Conservation (phyloP, 1,140 invertebrate species). For the Anagrus nilaparvatae region DNA sequence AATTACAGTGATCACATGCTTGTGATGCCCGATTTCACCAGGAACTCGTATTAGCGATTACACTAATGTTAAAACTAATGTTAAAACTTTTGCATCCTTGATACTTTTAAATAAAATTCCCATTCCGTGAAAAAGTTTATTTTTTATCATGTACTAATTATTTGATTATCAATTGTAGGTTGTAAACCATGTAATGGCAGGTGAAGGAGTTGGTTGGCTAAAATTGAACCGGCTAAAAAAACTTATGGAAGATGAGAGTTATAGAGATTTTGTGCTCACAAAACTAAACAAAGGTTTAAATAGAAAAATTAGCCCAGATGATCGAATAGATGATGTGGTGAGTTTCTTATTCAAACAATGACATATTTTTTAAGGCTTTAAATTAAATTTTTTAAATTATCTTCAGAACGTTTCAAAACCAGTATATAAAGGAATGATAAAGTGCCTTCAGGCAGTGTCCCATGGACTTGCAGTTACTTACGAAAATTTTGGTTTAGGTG, state of each 20-base stretch:
- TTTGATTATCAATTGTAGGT: constrained; percentile 46
- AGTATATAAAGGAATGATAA: constrained; percentile 95
- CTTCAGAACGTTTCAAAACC: constrained; percentile 72
- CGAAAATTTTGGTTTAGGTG: constrained; percentile 86
- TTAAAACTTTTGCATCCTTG: too few species aligned
- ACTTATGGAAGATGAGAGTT: constrained; percentile 98
- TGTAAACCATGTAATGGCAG: constrained; percentile 82
- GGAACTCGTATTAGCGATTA: not conserved
- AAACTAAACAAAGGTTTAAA: constrained; percentile 92
- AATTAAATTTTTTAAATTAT: not conserved
- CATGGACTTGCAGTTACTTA: constrained; percentile 88
- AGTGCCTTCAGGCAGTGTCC: constrained; percentile 79
- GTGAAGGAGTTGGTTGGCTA: constrained; percentile 95
- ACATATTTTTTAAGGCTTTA: not conserved
- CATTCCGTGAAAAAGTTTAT: constrained; percentile 1
- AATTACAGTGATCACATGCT: too few species aligned
- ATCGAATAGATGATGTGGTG: constrained; percentile 97
- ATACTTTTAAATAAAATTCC: constrained; percentile 1
- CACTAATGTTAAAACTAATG: too few species aligned
- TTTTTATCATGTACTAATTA: not conserved
- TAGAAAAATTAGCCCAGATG: constrained; percentile 86
- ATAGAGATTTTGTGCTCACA: constrained; percentile 89
- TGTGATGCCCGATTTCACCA: constrained; percentile 2
- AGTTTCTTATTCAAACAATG: constrained; percentile 31
- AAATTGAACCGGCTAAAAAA: constrained; percentile 90